Evolutionary conservation across 2,113 vertebrate genomes (phyloP), one percentile per base, ranked within the genome.

Genomic region (Orycteropus afer): DNA sequence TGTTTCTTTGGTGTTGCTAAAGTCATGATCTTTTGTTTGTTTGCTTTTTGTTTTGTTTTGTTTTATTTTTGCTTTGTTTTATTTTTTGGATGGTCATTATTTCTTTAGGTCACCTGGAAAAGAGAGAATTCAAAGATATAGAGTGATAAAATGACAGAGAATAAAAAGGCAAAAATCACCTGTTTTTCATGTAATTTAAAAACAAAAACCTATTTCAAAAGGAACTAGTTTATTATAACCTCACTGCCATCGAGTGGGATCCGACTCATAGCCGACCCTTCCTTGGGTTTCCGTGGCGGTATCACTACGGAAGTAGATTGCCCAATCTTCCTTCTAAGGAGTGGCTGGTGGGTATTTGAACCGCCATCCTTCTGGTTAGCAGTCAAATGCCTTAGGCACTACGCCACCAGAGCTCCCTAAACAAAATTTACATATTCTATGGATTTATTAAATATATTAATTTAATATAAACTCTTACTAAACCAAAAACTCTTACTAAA

Each of bases 1-100:
- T 97, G 91, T 98, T 98, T 98, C 98, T 98, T 98, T 98, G 98
- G 98, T 98, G 97, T 98, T 98, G 96, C 27, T 96, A 97, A 95
- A 83, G 95, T 95, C 57, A 4, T 83, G 77, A 78, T 92, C 51
- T 93, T 85, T 67, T 95, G 76, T 97, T 73, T 81, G 53, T 27
- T 45, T 93, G 83, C 63, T 95, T 86, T 96, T 71, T 79, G 57
- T 45, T 47, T 23, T 49, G 37, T 32, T 73, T 63, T 63, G 14
- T 29, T 29, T 49, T 49, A 8, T 49, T 49, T 49, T 49, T 49
- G 55, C 83, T 82, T 88, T 69, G 37, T 74, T 59, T 93, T 91
- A 63, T 80, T 92, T 86, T 96, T 78, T 93, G 81, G 81, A 96
- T 95, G 80, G 85, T 96, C 61, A 76, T 93, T 93, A 87, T 90